Percentiles rank a stretch among this genome's conserved stretches.
phyloP scores from a whole-genome alignment of 2,797 vertebrate species.

The Eutrigla gurnardus region DNA sequence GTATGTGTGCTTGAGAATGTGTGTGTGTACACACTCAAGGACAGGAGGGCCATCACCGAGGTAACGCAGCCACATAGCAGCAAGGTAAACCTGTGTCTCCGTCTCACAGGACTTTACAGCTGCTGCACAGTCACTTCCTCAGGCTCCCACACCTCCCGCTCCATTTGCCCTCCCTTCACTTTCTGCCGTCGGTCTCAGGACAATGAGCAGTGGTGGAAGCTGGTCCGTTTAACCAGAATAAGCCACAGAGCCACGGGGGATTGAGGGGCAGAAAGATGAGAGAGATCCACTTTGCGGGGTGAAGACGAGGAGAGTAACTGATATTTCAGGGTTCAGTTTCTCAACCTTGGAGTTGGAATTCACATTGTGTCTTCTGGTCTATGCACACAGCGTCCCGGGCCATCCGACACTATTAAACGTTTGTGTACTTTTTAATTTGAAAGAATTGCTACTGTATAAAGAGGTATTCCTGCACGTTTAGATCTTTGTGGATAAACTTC shows the following conservation, averaged over 20 bases:
- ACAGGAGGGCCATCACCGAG: not conserved
- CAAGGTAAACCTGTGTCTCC: conserved; percentile 12
- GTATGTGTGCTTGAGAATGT: conserved; percentile 10
- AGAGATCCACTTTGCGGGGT: conserved; percentile 9
- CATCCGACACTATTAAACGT: not conserved
- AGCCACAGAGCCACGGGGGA: conserved; percentile 26
- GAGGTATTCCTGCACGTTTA: not conserved
- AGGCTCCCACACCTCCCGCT: not conserved
- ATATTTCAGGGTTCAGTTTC: conserved; percentile 17
- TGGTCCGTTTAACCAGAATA: conserved; percentile 32
- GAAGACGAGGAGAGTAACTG: conserved; percentile 18
- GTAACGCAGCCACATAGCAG: conserved; percentile 18
- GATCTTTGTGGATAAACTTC: not conserved
- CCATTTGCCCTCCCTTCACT: not conserved
- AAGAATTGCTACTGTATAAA: not conserved
- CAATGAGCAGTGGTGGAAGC: conserved; percentile 19
- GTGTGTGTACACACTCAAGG: conserved; percentile 4
- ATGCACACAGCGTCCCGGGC: not conserved
- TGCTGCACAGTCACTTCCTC: conserved; percentile 4
- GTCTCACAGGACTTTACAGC: conserved; percentile 3
- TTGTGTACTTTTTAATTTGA: conserved; percentile 7
- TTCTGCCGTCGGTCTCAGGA: conserved; percentile 6
- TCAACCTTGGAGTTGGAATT: not conserved
- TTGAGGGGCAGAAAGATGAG: conserved; percentile 13
- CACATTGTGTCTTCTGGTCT: not conserved